Conservation (phyloP, 2,113 vertebrate genomes). For the Leptosomus discolor region DNA sequence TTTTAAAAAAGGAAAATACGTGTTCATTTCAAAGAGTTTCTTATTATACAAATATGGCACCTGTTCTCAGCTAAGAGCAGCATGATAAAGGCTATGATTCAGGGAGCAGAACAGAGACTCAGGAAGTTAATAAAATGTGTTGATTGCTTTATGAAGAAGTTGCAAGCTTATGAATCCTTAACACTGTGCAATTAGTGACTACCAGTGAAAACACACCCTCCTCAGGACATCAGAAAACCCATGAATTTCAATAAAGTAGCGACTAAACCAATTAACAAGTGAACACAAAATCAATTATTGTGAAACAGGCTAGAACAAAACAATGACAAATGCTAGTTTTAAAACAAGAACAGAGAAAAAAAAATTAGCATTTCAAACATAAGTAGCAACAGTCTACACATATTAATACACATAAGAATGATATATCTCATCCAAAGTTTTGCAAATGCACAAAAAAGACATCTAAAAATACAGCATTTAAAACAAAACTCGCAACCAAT, state of each 20-base stretch:
- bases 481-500: not conserved
- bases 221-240: conserved; percentile 47
- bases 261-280: conserved; percentile 46
- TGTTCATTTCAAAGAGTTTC: not conserved
- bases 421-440: not conserved
- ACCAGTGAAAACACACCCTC: conserved; percentile 12
- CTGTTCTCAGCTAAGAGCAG: not conserved
- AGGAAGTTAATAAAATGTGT: conserved; percentile 43
- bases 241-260: conserved; percentile 58
- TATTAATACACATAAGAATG: not conserved
- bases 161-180: conserved; percentile 42
- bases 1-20: conserved; percentile 7
- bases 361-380: not conserved
- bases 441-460: not conserved
- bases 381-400: not conserved
- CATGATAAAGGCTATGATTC: not conserved
- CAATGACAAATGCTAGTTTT: conserved; percentile 4
- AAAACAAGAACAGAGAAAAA: not conserved
- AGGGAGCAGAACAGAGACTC: not conserved
- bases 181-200: conserved; percentile 33
- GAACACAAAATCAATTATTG: conserved; percentile 53
- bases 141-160: conserved; percentile 51
- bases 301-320: conserved; percentile 31
- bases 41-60: not conserved
- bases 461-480: not conserved